Evolutionary conservation across 2,113 vertebrate species (phyloP).

Genomic region (Pyrgilauda ruficollis): DNA sequence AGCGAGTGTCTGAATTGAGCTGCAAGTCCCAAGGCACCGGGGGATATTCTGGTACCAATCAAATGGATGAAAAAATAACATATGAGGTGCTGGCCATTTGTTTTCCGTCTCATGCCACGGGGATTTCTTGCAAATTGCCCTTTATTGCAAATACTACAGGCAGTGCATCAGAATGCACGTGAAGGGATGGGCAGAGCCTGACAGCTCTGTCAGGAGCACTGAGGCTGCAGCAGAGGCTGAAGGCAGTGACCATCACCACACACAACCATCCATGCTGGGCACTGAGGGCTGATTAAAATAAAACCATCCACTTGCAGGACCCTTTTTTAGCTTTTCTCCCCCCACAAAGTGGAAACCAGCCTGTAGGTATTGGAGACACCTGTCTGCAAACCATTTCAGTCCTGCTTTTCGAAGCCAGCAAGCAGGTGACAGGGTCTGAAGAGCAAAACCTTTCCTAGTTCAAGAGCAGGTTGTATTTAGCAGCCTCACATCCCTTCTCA

Average conservation of each 20-base stretch:
- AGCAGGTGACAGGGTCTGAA: background rate
- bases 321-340: background rate
- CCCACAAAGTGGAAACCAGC: background rate
- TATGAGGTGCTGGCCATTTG: background rate
- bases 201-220: background rate
- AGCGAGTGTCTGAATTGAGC: background rate
- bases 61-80: background rate
- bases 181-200: background rate
- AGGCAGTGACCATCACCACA: background rate
- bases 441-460: background rate
- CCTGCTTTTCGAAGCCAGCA: background rate
- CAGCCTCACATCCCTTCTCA: background rate
- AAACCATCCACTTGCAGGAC: background rate
- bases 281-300: background rate
- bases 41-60: background rate
- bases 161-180: background rate
- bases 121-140: background rate
- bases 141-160: background rate
- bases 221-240: background rate
- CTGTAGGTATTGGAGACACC: too few species aligned
- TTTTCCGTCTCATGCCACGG: background rate
- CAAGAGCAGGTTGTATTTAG: background rate
- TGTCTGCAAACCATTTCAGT: background rate
- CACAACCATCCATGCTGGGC: accelerated
- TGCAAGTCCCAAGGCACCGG: background rate